Base-by-base conservation (phyloP, 2,888 invertebrate genomes). In the Alviniconcha strummeri region DNA sequence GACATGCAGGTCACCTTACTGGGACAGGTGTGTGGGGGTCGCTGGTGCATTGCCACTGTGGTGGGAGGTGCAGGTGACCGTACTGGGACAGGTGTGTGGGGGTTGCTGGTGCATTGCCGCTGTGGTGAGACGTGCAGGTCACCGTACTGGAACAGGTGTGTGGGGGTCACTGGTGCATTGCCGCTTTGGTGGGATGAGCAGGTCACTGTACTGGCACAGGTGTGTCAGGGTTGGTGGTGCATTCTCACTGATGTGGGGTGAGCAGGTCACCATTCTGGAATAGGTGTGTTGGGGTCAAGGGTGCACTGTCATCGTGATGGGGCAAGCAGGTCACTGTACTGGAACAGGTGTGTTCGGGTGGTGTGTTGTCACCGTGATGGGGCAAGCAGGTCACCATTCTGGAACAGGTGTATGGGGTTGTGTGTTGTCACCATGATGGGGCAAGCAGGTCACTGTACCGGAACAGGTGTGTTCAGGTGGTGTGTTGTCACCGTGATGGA, bases 141-240 rank as follows among this genome's bases (percentile, higher is more conserved):
- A 36, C 36, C 3, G 36, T 36, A 36, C 36, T 36, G 36, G 36
- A 36, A 36, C 36, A 36, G 36, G 36, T 36, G 36, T 36, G 36
- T 36, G 36, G 36, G 36, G 36, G 36, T 36, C 36, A 3, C 36
- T 36, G 36, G 36, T 36, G 36, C 36, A 36, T 36, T 36, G 36
- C 36, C 36, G 36, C 36, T 36, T 0, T 36, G 36, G 36, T 98
- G 97, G 97, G 90, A 90, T 9, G 95, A 95, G 6, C 92, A 95
- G 3, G 95, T 99, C 3, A 96, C 95, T 7, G 96, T 96, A 19
- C 93, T 98, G 64, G 96, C 97, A 91, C 97, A 98, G 90, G 94
- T 94, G 76, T 36, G 36, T 36, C 36, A 36, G 36, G 36, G 36
- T 36, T 36, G 36, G 36, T 36, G 36, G 36, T 36, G 36, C 36